Base-by-base conservation (phyloP, 2,797 vertebrate genomes). In the Parauchenoglanis punctatus region DNA sequence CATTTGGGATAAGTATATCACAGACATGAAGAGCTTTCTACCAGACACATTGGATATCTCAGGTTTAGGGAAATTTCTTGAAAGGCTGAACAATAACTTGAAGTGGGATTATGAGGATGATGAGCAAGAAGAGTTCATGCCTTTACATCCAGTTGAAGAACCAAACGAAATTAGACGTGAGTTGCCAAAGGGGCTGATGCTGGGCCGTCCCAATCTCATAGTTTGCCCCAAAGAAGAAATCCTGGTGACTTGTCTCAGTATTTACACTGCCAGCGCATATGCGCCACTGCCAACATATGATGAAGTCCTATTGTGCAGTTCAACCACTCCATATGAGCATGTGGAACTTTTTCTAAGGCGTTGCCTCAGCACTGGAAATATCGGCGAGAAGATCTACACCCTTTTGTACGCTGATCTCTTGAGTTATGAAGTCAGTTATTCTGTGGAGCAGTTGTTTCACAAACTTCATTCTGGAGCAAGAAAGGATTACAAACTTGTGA, bases 221-320 rank as follows among this genome's bases (percentile, higher is more conserved):
- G 76, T 96, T 10, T 99, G 97, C 67, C 94, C 96, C 54, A 94
- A 91, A 20, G 91, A 96, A 0, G 97, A 99, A 81, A 94, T 99
- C 91, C 93, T 99, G 85, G 92, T 89, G 2, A 95, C 96, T 3
- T 96, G 97, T 8, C 94, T 99, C 91, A 97, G 97, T 23, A 54
- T 98, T 90, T 99, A 99, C 93, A 97, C 98, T 97, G 95, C 92
- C 87, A 96, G 93, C 81, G 91, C 92, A 0, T 0, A n/a, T 0
- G 95, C 98, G 89, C 94, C 93, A 18, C 94, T 99, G 8, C 99
- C 99, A 73, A 95, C 95, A 13, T 99, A 96, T 0, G 97, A 99
- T 0, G 99, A 99, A 91, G 97, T 99, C 25, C 95, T 99, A 0
- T 92, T 99, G 25, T 99, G 99, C 90, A 95, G 94, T n/a, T 91